Evolutionary conservation across 2,797 vertebrate species (phyloP), one percentile per base, ranked within the genome.

Genomic region (Delichon dasypus): DNA sequence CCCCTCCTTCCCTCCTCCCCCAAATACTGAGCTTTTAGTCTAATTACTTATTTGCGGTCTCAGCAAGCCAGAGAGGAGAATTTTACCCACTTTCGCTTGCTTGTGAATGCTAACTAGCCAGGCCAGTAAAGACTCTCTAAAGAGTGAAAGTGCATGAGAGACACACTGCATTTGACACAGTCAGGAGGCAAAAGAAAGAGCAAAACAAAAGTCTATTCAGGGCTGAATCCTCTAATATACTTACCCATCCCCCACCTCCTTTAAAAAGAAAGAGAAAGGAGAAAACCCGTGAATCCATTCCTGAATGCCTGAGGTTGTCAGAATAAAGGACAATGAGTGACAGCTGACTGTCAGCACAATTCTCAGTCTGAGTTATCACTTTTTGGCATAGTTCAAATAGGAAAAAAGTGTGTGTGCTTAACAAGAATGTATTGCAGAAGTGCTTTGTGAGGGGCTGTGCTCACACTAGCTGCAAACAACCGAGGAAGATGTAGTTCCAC

Each of bases 131-230:
- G 93, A 96, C 94, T 97, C 94, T 98, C 96, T 98, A 97, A 98
- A 98, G 97, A 98, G 92, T 97, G 97, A 97, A 98, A 98, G 98
- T 98, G 97, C 97, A 97, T 97, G 96, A 98, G 98, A 98, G 98
- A 98, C 97, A 98, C 98, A 98, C 94, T 97, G 97, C 98, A 98
- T 98, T 98, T 98, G 98, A 98, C 98, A 98, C 98, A 99, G 98
- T 98, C 98, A 98, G 98, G 98, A 98, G 96, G 97, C 97, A 98
- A 98, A 98, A 98, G 98, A 99, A 98, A 98, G 98, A 98, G 97
- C 97, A 98, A 98, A 98, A 99, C 98, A 99, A 99, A 99, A 98
- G 98, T 99, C 98, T 98, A 98, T 99, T 99, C 98, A 99, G 96
- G 91, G 93, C 96, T 92, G 96, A 98, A 97, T 97, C 97, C 97